Evolutionary conservation across 2,113 vertebrate species (phyloP).

Genomic region (Psammodynastes pulverulentus): DNA sequence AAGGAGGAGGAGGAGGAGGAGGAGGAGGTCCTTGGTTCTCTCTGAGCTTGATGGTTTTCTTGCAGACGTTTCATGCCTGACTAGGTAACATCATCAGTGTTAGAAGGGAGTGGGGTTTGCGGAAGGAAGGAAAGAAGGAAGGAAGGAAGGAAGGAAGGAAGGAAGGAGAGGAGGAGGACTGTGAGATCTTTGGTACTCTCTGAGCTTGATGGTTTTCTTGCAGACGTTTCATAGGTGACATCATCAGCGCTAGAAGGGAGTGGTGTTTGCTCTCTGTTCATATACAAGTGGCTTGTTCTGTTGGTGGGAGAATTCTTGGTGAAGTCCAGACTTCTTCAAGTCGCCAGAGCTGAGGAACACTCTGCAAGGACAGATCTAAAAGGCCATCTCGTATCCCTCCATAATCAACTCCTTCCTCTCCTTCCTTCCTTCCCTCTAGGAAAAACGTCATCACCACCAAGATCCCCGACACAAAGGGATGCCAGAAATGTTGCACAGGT

Average conservation of each 20-base stretch:
- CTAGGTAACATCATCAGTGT: too few species aligned
- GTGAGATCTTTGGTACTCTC: neutral
- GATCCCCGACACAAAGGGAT: constrained; percentile 90
- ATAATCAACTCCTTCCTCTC: neutral
- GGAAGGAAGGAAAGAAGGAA: too few species aligned
- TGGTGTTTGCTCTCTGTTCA: neutral
- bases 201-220: neutral
- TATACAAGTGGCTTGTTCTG: neutral
- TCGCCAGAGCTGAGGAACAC: neutral
- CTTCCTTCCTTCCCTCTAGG: constrained; percentile 60
- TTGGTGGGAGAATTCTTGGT: neutral
- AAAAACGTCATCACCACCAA: constrained; percentile 79
- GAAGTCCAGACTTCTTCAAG: neutral
- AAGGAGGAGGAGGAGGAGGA: too few species aligned
- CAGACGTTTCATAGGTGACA: neutral
- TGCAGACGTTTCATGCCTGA: too few species aligned
- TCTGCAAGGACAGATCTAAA: neutral
- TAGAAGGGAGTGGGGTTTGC: too few species aligned
- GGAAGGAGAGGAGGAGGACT: too few species aligned
- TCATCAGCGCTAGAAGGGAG: neutral
- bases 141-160: too few species aligned
- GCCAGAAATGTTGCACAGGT: constrained; percentile 84
- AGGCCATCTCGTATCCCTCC: neutral
- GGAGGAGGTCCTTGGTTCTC: too few species aligned
- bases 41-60: too few species aligned